A percentile compares a stretch with the other conserved stretches of the same genome.
These are phyloP conservation scores for Pyrocoelia pectoralis DNA, from an alignment of 2,888 invertebrate genomes.

Conservation along the genomic window DNA sequence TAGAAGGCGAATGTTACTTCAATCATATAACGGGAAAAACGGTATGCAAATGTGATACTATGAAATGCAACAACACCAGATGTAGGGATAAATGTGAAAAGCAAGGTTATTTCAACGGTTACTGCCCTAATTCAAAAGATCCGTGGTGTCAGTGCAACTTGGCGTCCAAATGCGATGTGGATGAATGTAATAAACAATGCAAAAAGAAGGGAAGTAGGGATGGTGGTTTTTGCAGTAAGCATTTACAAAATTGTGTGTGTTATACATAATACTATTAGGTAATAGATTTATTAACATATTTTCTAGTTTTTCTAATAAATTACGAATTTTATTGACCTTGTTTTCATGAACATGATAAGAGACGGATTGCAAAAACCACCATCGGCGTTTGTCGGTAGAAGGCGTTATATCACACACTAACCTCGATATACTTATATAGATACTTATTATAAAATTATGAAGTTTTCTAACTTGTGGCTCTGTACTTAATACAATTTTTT, in stretches of 20 bases:
- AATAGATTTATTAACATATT: too few species aligned
- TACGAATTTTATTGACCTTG: too few species aligned
- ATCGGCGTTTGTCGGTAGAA: too few species aligned
- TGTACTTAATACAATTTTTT: too few species aligned
- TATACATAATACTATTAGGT: background rate
- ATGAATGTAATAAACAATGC: background rate
- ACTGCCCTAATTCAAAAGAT: background rate
- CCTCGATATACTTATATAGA: too few species aligned
- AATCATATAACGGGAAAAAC: conserved; percentile 8
- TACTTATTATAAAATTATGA: too few species aligned
- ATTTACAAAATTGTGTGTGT: background rate
- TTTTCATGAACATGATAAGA: too few species aligned
- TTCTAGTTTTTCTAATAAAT: too few species aligned
- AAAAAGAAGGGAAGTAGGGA: background rate
- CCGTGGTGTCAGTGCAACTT: background rate
- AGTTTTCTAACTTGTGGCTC: too few species aligned
- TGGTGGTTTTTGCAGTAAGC: background rate
- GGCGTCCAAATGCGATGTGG: background rate
- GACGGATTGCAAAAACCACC: too few species aligned
- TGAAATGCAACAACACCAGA: background rate
- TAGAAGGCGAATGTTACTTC: background rate
- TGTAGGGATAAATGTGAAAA: background rate
- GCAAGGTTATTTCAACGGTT: background rate
- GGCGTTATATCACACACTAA: too few species aligned
- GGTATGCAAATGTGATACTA: background rate